Evolutionary conservation across 2,888 invertebrate genomes (phyloP), one percentile per base, ranked within the genome.

Genomic region (Chironomus tentans): DNA sequence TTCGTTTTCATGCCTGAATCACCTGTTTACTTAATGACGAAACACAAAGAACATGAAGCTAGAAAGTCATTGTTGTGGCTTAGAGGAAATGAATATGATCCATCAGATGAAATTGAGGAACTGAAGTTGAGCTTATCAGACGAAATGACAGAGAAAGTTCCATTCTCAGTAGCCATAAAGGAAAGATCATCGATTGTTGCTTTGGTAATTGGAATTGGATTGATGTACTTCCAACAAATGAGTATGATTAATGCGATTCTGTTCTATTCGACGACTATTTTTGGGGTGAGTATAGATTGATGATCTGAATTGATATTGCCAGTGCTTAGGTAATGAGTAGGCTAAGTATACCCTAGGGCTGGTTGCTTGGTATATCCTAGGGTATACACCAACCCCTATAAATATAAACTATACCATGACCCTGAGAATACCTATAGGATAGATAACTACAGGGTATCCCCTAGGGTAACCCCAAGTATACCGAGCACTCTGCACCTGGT

Each of bases 1-100:
- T 90, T 92, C 82, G 86, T 90, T 80, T 89, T 91, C 79, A 90
- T 93, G 87, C 94, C 94, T 0, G 94, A 94, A 82, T 90, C 91
- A 4, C 94, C 94, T 0, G 87, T 87, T 46, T 91, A 85, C 80
- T 84, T 88, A 65, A 84, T 91, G 48, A 86, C 87, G 38, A 88
- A 88, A 79, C 87, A 87, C 0, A 84, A 85, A 65, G 83, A 87
- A 38, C 85, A 86, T 0, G 89, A 88, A 73, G 93, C 94, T 0
- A 84, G 86, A 21, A 83, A 86, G n/a, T 87, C 92, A 0, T 81
- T 94, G 77, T 81, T 87, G 70, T 87, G 85, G 81, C 85, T 94
- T 4, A 86, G 94, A 10, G 93, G 93, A 0, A 80, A 83, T 0
- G 82, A 86, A 18, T 90, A 91, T 79, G 87, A 89, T 79, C 87